phyloP scores from a whole-genome alignment of 1,140 invertebrate genomes.

The Trichogramma pretiosum region DNA sequence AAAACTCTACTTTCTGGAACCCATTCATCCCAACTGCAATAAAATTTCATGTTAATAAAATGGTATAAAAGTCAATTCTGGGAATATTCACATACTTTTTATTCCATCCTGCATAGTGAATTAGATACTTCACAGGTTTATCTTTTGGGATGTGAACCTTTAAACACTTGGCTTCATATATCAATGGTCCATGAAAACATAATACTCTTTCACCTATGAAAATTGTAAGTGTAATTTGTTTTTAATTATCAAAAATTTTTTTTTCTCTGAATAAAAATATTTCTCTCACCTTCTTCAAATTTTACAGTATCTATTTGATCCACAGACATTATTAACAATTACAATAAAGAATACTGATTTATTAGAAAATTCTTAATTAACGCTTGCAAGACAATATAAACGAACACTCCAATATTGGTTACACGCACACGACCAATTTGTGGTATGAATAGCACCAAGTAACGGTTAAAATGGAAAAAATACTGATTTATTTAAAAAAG shows the following conservation, averaged over 20 bases:
- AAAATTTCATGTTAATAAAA: constrained; percentile 8
- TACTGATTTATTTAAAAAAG: no score
- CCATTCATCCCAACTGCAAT: constrained; percentile 94
- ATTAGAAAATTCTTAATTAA: no score
- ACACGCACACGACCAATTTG: no score
- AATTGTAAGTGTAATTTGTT: neutral
- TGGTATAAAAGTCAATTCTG: neutral
- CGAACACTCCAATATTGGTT: no score
- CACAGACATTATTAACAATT: no score
- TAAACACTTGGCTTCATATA: constrained; percentile 93
- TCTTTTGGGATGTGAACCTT: constrained; percentile 74
- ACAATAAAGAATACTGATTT: no score
- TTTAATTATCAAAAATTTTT: neutral
- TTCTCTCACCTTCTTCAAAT: constrained; percentile 37
- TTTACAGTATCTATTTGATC: no score
- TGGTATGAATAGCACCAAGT: no score
- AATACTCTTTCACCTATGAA: constrained; percentile 82
- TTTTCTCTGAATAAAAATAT: neutral
- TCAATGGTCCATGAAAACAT: constrained; percentile 88
- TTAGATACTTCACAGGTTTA: constrained; percentile 82
- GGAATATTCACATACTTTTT: constrained; percentile 63
- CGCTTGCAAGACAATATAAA: no score
- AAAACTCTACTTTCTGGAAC: constrained; percentile 87
- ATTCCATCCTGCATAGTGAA: constrained; percentile 97
- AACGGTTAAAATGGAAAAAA: no score